Evolutionary conservation across 1,140 invertebrate species (phyloP).

Genomic region (Papilio glaucus): DNA sequence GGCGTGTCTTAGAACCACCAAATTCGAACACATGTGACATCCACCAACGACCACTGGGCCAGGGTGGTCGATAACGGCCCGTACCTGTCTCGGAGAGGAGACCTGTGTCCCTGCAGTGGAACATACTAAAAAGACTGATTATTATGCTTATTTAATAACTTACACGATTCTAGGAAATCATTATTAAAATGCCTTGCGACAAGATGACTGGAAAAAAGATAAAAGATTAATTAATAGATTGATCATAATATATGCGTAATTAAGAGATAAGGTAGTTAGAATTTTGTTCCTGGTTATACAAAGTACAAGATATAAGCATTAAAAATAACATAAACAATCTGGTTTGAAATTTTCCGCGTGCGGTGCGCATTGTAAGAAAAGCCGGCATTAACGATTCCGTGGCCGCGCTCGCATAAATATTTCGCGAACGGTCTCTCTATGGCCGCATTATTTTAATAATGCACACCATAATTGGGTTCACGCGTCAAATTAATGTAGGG

Average conservation of each 20-base stretch:
- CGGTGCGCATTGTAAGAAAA: conserved; percentile 51
- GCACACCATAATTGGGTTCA: conserved; percentile 59
- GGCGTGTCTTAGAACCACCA: too few species aligned
- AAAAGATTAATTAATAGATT: background rate
- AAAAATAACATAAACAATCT: background rate
- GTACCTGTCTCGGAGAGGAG: too few species aligned
- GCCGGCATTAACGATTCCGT: conserved; percentile 65
- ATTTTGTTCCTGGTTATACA: conserved; percentile 25
- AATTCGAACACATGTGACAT: too few species aligned
- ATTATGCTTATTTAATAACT: background rate
- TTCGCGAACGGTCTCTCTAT: conserved; percentile 61
- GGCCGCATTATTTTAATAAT: conserved; percentile 73
- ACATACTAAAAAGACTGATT: too few species aligned
- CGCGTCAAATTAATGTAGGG: conserved; percentile 62
- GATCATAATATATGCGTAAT: background rate
- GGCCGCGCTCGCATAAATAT: conserved; percentile 58
- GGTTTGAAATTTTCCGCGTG: conserved; percentile 52
- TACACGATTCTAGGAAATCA: background rate
- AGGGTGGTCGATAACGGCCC: too few species aligned
- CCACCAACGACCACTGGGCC: too few species aligned
- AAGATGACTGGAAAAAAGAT: too few species aligned
- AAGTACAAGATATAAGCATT: background rate
- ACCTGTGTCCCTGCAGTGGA: too few species aligned
- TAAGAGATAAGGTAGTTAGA: conserved; percentile 4
- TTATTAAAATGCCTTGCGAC: background rate